phyloP scores from a whole-genome alignment of 2,797 vertebrate species.

The Argya squamiceps region DNA sequence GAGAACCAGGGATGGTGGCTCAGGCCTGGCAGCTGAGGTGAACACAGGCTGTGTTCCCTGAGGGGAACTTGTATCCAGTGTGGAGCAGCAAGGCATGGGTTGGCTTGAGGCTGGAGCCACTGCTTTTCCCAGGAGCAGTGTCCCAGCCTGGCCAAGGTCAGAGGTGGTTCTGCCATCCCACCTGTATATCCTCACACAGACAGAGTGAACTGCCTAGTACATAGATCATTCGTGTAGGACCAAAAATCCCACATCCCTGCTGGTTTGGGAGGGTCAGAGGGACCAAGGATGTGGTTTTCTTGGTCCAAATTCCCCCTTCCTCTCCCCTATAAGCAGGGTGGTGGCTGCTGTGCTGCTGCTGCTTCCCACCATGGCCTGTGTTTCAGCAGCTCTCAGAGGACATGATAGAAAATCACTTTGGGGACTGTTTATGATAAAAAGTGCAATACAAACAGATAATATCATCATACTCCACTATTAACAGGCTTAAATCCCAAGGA shows the following conservation, averaged over 20 bases:
- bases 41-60: background rate
- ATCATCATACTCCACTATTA: constrained; percentile 47
- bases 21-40: background rate
- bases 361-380: background rate
- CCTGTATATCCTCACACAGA: background rate
- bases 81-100: background rate
- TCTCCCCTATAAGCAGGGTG: background rate
- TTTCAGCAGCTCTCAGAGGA: background rate
- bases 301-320: background rate
- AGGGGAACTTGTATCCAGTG: background rate
- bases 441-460: constrained; percentile 48
- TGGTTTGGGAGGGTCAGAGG: background rate
- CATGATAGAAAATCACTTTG: background rate
- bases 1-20: background rate
- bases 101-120: background rate
- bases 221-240: background rate
- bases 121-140: background rate
- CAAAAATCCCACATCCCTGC: background rate
- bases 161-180: background rate
- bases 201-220: background rate
- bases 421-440: constrained; percentile 30
- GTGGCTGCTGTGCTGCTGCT: background rate
- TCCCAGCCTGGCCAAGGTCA: background rate
- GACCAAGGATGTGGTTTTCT: background rate
- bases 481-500: constrained; percentile 46